A percentile compares a stretch with the other conserved stretches of the same genome.
These are phyloP conservation scores for Sinodicranocentrus sp. DNA, from an alignment of 2,888 invertebrate species.

Conservation along the genomic window DNA sequence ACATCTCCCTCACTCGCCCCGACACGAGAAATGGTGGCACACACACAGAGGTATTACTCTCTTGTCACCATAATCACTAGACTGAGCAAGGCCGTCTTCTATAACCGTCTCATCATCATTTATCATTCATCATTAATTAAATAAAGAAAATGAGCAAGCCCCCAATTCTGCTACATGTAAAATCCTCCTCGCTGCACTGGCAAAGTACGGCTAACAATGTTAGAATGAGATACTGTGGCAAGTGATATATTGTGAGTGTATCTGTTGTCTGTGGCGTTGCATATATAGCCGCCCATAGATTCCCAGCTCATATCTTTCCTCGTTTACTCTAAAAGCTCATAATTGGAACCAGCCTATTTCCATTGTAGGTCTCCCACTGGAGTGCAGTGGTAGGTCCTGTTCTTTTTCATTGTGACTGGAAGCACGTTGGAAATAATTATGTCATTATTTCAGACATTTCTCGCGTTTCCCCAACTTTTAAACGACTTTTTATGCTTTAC, in stretches of 20 bases:
- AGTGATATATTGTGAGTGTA: too few species aligned
- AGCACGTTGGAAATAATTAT: constrained; percentile 47
- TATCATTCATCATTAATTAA: constrained; percentile 68
- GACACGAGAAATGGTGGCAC: neutral
- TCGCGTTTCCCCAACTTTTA: constrained; percentile 36
- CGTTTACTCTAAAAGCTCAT: neutral
- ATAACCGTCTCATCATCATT: constrained; percentile 66
- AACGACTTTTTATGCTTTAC: neutral
- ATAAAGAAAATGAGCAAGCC: constrained; percentile 59
- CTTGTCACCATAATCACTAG: constrained; percentile 62
- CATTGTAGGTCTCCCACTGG: neutral
- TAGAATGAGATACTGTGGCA: too few species aligned
- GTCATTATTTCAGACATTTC: constrained; percentile 44
- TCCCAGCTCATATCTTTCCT: too few species aligned
- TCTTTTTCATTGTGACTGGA: constrained; percentile 29
- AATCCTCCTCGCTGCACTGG: neutral
- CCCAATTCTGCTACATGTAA: neutral
- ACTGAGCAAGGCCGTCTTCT: constrained; percentile 54
- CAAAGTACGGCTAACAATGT: too few species aligned
- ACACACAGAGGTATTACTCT: constrained; percentile 26
- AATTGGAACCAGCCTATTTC: constrained; percentile 15
- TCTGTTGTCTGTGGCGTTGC: too few species aligned
- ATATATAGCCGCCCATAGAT: too few species aligned
- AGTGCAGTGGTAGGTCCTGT: neutral
- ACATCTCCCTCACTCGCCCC: neutral